Base-by-base conservation (phyloP, 2,113 vertebrate species). In the Glaucomys volans region DNA sequence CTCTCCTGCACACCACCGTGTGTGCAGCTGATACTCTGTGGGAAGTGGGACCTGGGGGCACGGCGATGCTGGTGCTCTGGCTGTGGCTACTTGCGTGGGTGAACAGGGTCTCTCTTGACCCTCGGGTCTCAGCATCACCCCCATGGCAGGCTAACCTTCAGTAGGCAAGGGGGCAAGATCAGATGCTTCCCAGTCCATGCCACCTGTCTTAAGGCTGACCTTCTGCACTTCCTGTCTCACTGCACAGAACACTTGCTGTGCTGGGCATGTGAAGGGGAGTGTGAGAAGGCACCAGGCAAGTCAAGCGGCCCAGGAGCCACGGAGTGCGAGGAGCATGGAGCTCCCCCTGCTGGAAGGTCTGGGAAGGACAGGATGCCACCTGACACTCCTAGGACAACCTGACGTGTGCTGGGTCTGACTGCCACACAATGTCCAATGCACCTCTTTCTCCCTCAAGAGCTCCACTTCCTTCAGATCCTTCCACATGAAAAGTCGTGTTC, bases 241-340 rank as follows among this genome's bases (percentile, higher is more conserved):
- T 4, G 20, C 17, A 8, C 0, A 0, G 47, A 62, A 52, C 11
- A n/a, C 3, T 3, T 37, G 18, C 52, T 4, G 50, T 1, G 62
- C 26, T 50, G 37, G 42, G 52, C 47, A 82, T 1, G 4, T 0
- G 47, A 69, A 30, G 30, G 75, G 24, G 37, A 40, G 40, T 18
- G 35, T 12, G n/a, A n/a, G n/a, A n/a, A n/a, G n/a, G n/a, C n/a
- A 10, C n/a, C n/a, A 6, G 59, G 20, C 26, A 35, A 37, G 47
- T 17, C 44, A 0, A 12, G 80, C 4, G 80, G 50, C n/a, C 76
- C 1, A 30, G 17, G 52, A 47, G 40, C 40, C 0, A 0, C 0
- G 1, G 24, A 69, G 8, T 75, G 1, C 0, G 4, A 75, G 71
- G n/a, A 42, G 57, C 20, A 26, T 40, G 69, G 14, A 59, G 66